Conservation (phyloP, 2,797 vertebrate genomes). For the Pseudochaenichthys georgianus region DNA sequence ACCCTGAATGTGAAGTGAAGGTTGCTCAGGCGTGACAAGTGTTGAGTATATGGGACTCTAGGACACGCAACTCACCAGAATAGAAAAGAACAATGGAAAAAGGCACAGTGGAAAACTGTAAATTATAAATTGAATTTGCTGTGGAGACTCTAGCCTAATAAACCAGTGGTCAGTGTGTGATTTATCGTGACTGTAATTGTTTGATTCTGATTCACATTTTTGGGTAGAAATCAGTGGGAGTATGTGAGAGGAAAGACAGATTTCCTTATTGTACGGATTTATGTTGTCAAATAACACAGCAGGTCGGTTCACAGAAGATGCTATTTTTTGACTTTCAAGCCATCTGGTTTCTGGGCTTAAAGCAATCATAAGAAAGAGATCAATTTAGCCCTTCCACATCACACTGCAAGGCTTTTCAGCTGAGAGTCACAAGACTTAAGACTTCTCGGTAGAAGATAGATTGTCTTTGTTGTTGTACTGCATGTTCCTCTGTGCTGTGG, state of each 20-base stretch:
- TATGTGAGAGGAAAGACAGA: neutral
- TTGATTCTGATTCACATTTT: constrained; percentile 7
- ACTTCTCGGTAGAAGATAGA: constrained; percentile 29
- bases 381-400: constrained; percentile 26
- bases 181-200: constrained; percentile 27
- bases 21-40: constrained; percentile 57
- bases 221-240: constrained; percentile 23
- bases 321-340: constrained; percentile 40
- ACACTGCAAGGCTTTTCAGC: constrained; percentile 34
- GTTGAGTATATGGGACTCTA: constrained; percentile 50
- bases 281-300: constrained; percentile 21
- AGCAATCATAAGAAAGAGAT: constrained; percentile 37
- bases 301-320: constrained; percentile 25
- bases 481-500: constrained; percentile 64
- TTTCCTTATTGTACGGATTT: constrained; percentile 48
- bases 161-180: constrained; percentile 28
- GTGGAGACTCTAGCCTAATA: constrained; percentile 10
- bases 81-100: constrained; percentile 38
- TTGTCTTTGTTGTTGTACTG: constrained; percentile 53
- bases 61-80: constrained; percentile 52
- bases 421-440: constrained; percentile 40
- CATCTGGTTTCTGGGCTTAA: constrained; percentile 36
- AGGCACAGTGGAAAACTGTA: constrained; percentile 26
- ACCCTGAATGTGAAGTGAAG: constrained; percentile 40
- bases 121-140: constrained; percentile 31